Evolutionary conservation across 2,888 invertebrate species (phyloP).

Genomic region (Eurytoma californica): DNA sequence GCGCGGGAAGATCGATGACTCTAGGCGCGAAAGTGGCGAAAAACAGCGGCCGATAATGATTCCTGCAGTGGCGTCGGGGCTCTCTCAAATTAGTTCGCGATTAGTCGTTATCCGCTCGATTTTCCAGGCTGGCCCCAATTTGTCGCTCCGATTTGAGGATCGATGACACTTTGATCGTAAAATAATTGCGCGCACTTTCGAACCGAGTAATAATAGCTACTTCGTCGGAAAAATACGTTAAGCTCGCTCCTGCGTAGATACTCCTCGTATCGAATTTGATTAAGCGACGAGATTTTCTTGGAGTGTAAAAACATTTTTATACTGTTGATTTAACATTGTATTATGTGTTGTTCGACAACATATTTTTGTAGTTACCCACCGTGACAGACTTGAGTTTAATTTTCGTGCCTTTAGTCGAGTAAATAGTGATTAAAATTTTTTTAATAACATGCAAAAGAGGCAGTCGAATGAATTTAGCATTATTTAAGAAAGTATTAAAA

Average conservation of each 20-base stretch:
- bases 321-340: neutral
- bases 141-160: neutral
- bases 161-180: neutral
- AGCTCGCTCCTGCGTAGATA: no score
- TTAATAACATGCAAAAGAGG: no score
- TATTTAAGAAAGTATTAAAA: no score
- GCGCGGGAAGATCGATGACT: constrained; percentile 31
- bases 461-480: no score
- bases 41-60: constrained; percentile 12
- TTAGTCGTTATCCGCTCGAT: constrained; percentile 16
- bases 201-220: no score
- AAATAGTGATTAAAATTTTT: no score
- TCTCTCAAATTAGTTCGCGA: constrained; percentile 7
- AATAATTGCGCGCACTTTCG: neutral
- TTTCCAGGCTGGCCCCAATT: neutral
- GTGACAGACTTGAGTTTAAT: no score
- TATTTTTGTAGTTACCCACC: neutral
- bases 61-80: constrained; percentile 18
- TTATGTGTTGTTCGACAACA: neutral
- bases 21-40: constrained; percentile 22
- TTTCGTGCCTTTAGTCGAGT: no score
- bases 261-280: no score
- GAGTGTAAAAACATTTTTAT: neutral
- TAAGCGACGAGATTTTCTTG: no score
- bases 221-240: no score